Conservation (phyloP, 2,113 vertebrate species). For the Toxotes chatareus region DNA sequence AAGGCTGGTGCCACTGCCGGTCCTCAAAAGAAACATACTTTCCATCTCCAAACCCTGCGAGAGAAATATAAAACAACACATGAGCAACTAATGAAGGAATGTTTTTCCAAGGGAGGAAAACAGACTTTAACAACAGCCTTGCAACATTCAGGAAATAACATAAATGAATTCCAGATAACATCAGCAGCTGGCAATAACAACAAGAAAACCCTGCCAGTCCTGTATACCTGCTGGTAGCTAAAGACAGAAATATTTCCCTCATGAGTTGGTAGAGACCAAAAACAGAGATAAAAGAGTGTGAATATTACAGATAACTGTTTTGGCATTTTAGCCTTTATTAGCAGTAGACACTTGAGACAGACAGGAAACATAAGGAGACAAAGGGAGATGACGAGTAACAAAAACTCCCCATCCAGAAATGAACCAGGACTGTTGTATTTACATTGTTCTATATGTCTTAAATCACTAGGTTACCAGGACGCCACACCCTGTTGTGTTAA, state of each 20-base stretch:
- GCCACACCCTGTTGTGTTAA: neutral
- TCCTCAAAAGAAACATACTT: constrained; percentile 97
- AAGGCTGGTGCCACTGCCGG: constrained; percentile 96
- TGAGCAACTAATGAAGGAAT: constrained; percentile 14
- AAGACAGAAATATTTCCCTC: too few species aligned
- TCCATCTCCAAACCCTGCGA: constrained; percentile 92
- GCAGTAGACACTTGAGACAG: neutral
- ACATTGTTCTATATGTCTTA: neutral
- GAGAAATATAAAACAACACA: constrained; percentile 5
- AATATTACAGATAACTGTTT: neutral
- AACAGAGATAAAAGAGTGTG: too few species aligned
- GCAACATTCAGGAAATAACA: constrained; percentile 10
- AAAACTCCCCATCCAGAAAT: neutral
- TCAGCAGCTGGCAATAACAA: constrained; percentile 18
- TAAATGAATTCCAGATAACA: constrained; percentile 32
- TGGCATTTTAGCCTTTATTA: neutral
- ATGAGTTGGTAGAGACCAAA: too few species aligned
- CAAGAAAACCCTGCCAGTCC: constrained; percentile 23
- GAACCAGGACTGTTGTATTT: neutral
- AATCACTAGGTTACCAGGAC: neutral
- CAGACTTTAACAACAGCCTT: constrained; percentile 26
- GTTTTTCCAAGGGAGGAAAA: neutral
- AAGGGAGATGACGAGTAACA: neutral
- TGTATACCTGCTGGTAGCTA: constrained; percentile 5
- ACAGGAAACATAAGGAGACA: neutral